These are phyloP conservation scores for Cettia cetti DNA, from an alignment of 2,113 vertebrate species.

Conservation along the genomic window DNA sequence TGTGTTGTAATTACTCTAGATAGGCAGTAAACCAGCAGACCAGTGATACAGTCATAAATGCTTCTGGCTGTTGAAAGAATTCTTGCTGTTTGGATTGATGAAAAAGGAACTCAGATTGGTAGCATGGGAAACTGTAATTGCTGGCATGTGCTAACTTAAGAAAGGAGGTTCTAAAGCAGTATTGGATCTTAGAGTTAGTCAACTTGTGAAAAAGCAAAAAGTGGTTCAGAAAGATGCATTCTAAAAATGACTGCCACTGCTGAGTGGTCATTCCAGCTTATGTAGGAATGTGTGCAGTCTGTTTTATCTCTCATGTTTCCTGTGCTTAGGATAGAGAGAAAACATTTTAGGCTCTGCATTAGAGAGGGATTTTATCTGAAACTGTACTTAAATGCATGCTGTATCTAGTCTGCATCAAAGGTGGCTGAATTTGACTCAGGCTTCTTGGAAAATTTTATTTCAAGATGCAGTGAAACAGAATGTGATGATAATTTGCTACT, in stretches of 20 bases:
- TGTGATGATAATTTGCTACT: neutral
- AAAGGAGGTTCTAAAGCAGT: neutral
- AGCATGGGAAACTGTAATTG: neutral
- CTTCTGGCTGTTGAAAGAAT: neutral
- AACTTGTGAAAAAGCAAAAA: neutral
- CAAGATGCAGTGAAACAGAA: neutral
- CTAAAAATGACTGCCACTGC: neutral
- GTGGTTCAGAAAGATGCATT: neutral
- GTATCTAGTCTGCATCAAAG: neutral
- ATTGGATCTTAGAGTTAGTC: neutral
- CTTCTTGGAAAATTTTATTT: neutral
- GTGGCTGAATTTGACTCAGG: neutral
- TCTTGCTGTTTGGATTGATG: neutral
- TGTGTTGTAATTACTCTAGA: neutral
- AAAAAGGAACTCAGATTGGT: neutral
- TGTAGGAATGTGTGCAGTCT: neutral
- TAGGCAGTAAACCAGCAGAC: neutral
- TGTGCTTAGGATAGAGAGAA: neutral
- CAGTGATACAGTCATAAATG: neutral
- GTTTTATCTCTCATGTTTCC: neutral
- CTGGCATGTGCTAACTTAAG: neutral
- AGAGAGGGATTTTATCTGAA: neutral
- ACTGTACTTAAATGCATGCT: accelerated
- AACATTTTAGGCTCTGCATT: neutral
- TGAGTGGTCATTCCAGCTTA: neutral